Base-by-base conservation (phyloP, 2,888 invertebrate genomes). In the Orgyia antiqua region DNA sequence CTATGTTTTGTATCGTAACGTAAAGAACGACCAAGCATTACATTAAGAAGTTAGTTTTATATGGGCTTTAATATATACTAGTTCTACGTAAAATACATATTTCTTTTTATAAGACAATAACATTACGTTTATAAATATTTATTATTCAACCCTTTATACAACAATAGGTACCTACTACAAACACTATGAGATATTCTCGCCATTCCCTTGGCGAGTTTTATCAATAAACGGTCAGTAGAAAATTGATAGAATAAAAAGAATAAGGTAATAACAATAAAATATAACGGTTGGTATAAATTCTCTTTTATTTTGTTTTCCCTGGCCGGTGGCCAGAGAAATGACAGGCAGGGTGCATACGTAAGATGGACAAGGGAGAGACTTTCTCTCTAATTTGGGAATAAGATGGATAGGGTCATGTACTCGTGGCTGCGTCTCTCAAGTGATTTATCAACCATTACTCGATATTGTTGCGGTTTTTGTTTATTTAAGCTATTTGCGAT, bases 251-350 rank as follows among this genome's bases (percentile, higher is more conserved):
- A 76, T 68, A 67, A 64, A 68, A 60, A 51, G 50, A 51, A 55
- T 55, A 55, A 42, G 45, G 70, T 62, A 63, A 77, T 79, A 79
- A 77, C 77, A 76, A 77, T 79, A 79, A 79, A 79, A 73, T 61
- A 79, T 77, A 79, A 77, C 75, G 68, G 70, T 72, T 68, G 64
- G 45, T 43, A 52, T 52, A 52, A 52, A 73, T 73, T 70, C 57
- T 46, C 64, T 56, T 68, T 68, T 73, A 70, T 72, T 67, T 64
- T 66, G 54, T 23, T 31, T 55, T 54, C 54, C 43, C 60, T 64
- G 68, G 62, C 58, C 63, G 61, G 50, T 63, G 58, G 46, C 44
- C 66, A 62, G 62, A 28, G 27, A 10, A 34, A 9, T 17, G 24
- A 21, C 25, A 20, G 38, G 28, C 51, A 51, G 68, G 77, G 77